phyloP scores from a whole-genome alignment of 2,888 invertebrate species.

The Merodon equestris region DNA sequence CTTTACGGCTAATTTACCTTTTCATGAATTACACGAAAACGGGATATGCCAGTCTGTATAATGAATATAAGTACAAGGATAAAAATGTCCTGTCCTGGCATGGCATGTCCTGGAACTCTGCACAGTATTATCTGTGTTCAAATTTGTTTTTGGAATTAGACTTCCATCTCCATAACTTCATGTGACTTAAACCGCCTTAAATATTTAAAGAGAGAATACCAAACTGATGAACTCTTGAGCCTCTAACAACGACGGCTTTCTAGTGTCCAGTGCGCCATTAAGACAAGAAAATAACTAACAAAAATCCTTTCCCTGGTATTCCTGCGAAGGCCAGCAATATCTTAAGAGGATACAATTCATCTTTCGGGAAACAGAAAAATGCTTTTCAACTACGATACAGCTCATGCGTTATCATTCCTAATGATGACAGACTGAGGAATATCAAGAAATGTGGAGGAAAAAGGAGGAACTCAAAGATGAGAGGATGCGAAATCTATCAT shows the following conservation, averaged over 20 bases:
- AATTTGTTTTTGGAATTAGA: constrained; percentile 30
- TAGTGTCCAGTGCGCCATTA: constrained; percentile 28
- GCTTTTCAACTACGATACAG: constrained; percentile 38
- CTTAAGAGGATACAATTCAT: constrained; percentile 41
- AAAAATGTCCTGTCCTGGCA: constrained; percentile 3
- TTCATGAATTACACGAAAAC: too few relatives aligned
- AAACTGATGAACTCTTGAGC: constrained; percentile 10
- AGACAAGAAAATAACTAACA: constrained; percentile 19
- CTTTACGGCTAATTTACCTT: not conserved
- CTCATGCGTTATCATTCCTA: constrained; percentile 61
- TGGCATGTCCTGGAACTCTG: constrained; percentile 31
- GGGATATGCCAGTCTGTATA: too few relatives aligned
- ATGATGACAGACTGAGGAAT: constrained; percentile 42
- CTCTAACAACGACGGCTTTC: not conserved
- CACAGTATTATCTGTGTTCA: not conserved
- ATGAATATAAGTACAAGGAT: constrained; percentile 16
- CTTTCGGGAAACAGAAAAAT: constrained; percentile 17
- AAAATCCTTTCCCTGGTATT: constrained; percentile 22
- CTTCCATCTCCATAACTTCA: constrained; percentile 10
- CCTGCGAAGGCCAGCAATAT: constrained; percentile 32
- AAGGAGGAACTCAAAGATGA: constrained; percentile 8
- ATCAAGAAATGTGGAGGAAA: not conserved
- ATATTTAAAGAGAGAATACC: constrained; percentile 18
- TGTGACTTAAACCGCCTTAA: constrained; percentile 15
- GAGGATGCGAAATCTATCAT: constrained; percentile 37